These are phyloP conservation scores for Forficula auricularia DNA, from an alignment of 1,140 invertebrate species.

Conservation along the genomic window DNA sequence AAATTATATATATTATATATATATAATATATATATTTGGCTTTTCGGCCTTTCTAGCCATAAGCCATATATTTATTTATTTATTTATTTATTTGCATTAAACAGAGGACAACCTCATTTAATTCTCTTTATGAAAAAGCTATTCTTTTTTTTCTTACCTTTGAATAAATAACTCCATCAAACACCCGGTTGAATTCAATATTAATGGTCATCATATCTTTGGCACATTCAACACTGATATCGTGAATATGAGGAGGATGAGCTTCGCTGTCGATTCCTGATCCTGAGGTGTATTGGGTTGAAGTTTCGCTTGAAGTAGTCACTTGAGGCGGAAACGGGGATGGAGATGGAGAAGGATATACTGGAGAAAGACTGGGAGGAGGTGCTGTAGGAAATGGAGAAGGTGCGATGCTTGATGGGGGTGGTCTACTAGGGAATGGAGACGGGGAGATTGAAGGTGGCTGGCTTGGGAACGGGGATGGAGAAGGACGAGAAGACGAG, in stretches of 20 bases:
- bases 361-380: slow-evolving; percentile 8
- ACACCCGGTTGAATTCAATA: slow-evolving; percentile 56
- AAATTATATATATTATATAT: too few relatives aligned
- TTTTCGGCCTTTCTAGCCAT: too few relatives aligned
- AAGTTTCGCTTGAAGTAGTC: slow-evolving; percentile 5
- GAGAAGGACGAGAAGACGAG: slow-evolving; percentile 14
- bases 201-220: slow-evolving; percentile 70
- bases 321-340: slow-evolving; percentile 1
- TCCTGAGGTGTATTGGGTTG: slow-evolving; percentile 3
- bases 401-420: slow-evolving; percentile 11
- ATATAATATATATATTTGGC: too few relatives aligned
- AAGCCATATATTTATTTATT: neutral
- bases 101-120: too few relatives aligned
- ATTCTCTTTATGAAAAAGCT: too few relatives aligned
- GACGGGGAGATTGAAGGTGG: slow-evolving; percentile 15
- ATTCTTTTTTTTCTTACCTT: slow-evolving; percentile 40
- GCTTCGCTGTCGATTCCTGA: slow-evolving; percentile 27
- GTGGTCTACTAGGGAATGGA: slow-evolving; percentile 15
- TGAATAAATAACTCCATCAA: slow-evolving; percentile 64
- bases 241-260: slow-evolving; percentile 57
- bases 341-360: slow-evolving; percentile 6
- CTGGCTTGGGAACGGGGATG: slow-evolving; percentile 14
- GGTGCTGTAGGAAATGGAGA: slow-evolving; percentile 8
- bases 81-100: neutral
- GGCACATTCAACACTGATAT: slow-evolving; percentile 54